These are phyloP conservation scores for Andrena bucephala DNA, from an alignment of 2,888 invertebrate species.

Conservation along the genomic window DNA sequence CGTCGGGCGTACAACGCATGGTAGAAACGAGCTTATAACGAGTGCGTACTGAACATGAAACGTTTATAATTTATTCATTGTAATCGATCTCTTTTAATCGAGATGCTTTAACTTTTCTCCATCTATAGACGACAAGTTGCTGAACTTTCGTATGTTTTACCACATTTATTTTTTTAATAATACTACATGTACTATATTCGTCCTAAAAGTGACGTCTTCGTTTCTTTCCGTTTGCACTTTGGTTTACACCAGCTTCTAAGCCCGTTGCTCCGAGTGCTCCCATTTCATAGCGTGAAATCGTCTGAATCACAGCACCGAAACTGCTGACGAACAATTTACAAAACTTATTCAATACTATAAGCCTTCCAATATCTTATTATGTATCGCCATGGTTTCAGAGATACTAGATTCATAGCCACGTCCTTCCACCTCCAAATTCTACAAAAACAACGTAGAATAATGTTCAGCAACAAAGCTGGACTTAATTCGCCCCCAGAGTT, in stretches of 20 bases:
- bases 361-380: slow-evolving; percentile 36
- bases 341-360: slow-evolving; percentile 42
- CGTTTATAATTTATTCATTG: slow-evolving; percentile 24
- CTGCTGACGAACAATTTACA: slow-evolving; percentile 36
- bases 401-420: slow-evolving; percentile 24
- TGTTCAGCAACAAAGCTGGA: too few relatives aligned
- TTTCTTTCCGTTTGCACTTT: too few relatives aligned
- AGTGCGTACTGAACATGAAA: background rate
- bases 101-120: background rate
- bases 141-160: background rate
- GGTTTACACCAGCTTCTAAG: background rate
- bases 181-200: too few relatives aligned
- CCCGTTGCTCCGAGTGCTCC: slow-evolving; percentile 50
- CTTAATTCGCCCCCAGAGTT: too few relatives aligned
- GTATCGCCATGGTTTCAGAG: slow-evolving; percentile 38
- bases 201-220: too few relatives aligned
- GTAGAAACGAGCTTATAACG: too few relatives aligned
- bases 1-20: too few relatives aligned
- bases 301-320: slow-evolving; percentile 16
- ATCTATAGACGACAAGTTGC: too few relatives aligned
- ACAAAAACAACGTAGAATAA: too few relatives aligned
- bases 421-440: too few relatives aligned
- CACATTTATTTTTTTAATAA: too few relatives aligned
- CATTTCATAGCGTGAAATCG: slow-evolving; percentile 29
- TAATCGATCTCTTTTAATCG: background rate